Percentiles rank a stretch among this genome's conserved stretches.
phyloP scores from a whole-genome alignment of 2,113 vertebrate species.

The Panurus biarmicus region DNA sequence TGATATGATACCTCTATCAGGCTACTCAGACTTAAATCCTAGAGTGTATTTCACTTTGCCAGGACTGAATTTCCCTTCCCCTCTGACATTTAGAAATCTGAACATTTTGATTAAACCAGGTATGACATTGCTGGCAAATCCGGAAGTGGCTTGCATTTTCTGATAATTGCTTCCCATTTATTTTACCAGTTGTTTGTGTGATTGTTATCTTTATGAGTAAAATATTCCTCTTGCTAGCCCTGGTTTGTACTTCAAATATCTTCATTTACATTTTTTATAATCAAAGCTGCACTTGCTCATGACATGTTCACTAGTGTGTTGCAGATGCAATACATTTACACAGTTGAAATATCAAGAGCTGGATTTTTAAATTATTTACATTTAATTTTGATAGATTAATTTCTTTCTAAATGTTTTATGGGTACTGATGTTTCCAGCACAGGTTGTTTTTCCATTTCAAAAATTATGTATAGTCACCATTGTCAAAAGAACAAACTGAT shows the following conservation, averaged over 20 bases:
- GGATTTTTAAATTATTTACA: slow-evolving; percentile 27
- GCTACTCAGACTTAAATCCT: background rate
- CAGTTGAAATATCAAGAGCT: slow-evolving; percentile 22
- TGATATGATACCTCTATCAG: background rate
- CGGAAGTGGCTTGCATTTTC: background rate
- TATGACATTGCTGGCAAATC: background rate
- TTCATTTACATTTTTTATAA: slow-evolving; percentile 34
- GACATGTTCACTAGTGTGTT: slow-evolving; percentile 26
- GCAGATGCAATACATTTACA: slow-evolving; percentile 28
- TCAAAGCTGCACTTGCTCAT: slow-evolving; percentile 34
- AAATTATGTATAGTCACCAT: background rate
- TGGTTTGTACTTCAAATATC: slow-evolving; percentile 11
- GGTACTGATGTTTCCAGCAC: background rate
- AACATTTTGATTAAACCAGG: background rate
- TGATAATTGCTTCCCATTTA: background rate
- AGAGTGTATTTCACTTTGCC: background rate
- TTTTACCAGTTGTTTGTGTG: background rate
- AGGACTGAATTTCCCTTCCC: background rate
- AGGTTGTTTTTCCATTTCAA: background rate
- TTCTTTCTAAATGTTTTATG: slow-evolving; percentile 38
- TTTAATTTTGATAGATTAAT: slow-evolving; percentile 49
- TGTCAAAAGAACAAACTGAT: background rate
- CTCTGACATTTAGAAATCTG: background rate
- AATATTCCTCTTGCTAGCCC: background rate
- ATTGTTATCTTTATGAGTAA: background rate